Evolutionary conservation across 2,797 vertebrate genomes (phyloP), one percentile per base, ranked within the genome.

Genomic region (Micropoecilia bifurca): DNA sequence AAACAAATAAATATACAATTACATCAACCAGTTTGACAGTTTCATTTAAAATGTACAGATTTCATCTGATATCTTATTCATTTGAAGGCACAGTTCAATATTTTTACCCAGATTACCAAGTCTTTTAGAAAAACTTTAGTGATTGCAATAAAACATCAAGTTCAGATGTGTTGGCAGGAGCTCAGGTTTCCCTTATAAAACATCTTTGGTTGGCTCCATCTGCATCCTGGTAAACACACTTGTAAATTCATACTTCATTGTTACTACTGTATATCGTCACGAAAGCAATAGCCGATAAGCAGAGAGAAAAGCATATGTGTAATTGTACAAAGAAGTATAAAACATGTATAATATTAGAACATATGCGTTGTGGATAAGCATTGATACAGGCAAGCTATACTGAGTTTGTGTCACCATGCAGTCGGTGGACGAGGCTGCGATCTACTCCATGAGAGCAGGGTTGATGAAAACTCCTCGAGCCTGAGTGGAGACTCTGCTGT

Each of bases 221-320:
- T 85, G 76, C 73, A 76, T 81, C 80, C 77, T 75, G 75, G 45
- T 85, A 82, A 91, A 91, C 46, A 82, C 90, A 90, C 86, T 79
- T 83, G 82, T 74, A 86, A 83, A 82, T 85, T 90, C 45, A 89
- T 93, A 94, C 93, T 95, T 95, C 93, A 93, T 95, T 82, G 61
- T 84, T 83, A 71, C 66, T 28, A 76, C 76, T 53, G 72, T 76
- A 78, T 79, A 73, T 91, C 75, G 87, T 88, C 87, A 85, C 82
- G 80, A 68, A 81, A 83, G 82, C 75, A 78, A 78, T 79, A 81
- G 80, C 71, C 68, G 73, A 76, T 30, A 68, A 20, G 77, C 77
- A 82, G 68, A 81, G 63, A 25, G 72, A 61, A 74, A 66, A 71
- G 48, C 73, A 69, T 22, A 63, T 66, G 85, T 43, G 79, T 57